Conservation (phyloP, 2,797 vertebrate species). For the Ficedula albicollis region DNA sequence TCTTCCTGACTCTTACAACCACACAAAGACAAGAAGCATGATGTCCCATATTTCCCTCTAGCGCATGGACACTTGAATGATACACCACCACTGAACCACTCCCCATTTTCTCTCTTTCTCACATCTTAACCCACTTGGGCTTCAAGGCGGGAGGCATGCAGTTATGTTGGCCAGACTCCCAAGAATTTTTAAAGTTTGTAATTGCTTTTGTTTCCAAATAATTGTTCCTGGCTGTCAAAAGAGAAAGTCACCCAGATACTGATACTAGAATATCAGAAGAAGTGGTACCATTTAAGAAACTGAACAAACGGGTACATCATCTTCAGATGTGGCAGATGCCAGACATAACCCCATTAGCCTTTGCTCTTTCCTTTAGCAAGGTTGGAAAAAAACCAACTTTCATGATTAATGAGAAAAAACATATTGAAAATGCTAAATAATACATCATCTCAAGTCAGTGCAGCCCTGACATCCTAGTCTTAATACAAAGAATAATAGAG, state of each 20-base stretch:
- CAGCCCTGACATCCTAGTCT: not conserved
- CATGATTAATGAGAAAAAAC: not conserved
- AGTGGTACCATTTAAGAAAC: not conserved
- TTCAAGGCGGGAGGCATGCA: not conserved
- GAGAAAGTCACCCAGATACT: not conserved
- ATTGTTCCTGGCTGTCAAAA: not conserved
- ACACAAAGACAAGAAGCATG: not conserved
- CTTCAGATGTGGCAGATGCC: not conserved
- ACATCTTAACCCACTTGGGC: not conserved
- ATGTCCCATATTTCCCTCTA: not conserved
- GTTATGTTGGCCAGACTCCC: not conserved
- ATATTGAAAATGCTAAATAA: not conserved
- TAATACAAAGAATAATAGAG: not conserved
- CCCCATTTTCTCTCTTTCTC: not conserved
- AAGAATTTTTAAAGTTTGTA: not conserved
- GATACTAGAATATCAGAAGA: not conserved
- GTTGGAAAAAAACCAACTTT: not conserved
- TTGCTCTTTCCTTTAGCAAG: not conserved
- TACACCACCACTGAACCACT: not conserved
- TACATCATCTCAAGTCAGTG: not conserved
- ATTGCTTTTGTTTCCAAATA: not conserved
- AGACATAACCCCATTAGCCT: not conserved
- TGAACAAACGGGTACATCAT: not conserved
- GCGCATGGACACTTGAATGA: not conserved
- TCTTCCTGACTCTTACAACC: not conserved